Evolutionary conservation across 2,113 vertebrate genomes (phyloP).

Genomic region (Riparia riparia): DNA sequence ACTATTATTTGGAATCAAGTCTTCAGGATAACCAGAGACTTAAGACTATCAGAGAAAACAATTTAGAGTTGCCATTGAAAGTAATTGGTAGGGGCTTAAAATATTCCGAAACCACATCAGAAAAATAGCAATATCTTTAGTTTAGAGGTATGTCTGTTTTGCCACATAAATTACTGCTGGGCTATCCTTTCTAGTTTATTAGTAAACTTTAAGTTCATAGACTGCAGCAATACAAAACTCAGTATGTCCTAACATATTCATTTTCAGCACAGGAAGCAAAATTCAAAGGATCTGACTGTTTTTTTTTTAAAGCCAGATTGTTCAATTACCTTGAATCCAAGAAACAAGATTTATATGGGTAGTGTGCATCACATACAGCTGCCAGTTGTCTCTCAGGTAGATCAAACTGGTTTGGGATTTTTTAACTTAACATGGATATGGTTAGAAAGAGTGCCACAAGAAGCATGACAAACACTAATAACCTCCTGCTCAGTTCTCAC

Average conservation of each 20-base stretch:
- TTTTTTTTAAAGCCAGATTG: not conserved
- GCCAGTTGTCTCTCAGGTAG: not conserved
- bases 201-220: not conserved
- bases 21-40: not conserved
- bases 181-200: not conserved
- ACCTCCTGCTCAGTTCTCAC: constrained; percentile 1
- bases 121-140: not conserved
- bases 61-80: not conserved
- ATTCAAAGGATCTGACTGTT: not conserved
- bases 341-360: not conserved
- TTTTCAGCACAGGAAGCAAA: not conserved
- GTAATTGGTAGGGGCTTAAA: not conserved
- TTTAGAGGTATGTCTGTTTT: not conserved
- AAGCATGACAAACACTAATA: constrained; percentile 59
- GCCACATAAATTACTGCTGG: not conserved
- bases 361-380: not conserved
- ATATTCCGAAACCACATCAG: not conserved
- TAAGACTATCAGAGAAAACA: not conserved
- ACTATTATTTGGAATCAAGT: not conserved
- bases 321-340: not conserved
- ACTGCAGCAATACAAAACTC: not conserved
- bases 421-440: not conserved
- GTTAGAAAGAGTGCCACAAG: constrained; percentile 29
- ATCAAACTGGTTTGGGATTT: not conserved
- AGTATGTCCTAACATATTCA: not conserved